Percentiles rank a stretch among this genome's conserved stretches.
Conservation (phyloP, 2,888 invertebrate species). For the Proisotoma minuta region DNA sequence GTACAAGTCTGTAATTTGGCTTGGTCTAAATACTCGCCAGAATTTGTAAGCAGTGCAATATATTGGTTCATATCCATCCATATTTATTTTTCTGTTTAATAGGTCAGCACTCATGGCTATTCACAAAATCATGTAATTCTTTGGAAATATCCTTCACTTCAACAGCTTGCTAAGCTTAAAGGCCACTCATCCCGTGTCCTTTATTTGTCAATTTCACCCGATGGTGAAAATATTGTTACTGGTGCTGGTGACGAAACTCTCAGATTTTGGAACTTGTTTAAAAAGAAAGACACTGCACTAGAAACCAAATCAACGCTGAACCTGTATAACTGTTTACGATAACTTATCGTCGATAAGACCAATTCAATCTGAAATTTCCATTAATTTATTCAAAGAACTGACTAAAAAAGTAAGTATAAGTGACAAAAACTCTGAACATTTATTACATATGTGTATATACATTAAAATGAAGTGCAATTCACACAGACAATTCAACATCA, state of each 20-base stretch:
- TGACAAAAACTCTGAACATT: too few relatives aligned
- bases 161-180: constrained; percentile 92
- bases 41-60: constrained; percentile 63
- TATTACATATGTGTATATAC: too few relatives aligned
- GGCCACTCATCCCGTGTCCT: constrained; percentile 94
- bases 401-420: too few relatives aligned
- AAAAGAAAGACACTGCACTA: constrained; percentile 88
- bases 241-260: constrained; percentile 98
- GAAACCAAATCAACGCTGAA: constrained; percentile 82
- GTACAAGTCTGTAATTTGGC: constrained; percentile 97
- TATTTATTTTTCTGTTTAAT: constrained; percentile 27
- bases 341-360: too few relatives aligned
- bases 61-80: neutral
- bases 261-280: constrained; percentile 98
- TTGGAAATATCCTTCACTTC: constrained; percentile 96
- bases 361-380: too few relatives aligned
- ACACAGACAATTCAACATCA: too few relatives aligned
- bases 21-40: constrained; percentile 97
- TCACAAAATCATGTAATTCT: constrained; percentile 97
- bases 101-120: constrained; percentile 90
- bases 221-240: constrained; percentile 96
- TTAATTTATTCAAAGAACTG: too few relatives aligned
- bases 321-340: constrained; percentile 82
- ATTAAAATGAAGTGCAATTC: too few relatives aligned
- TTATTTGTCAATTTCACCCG: constrained; percentile 92